Evolutionary conservation across 2,797 vertebrate species (phyloP).

Genomic region (Lepilemur ruficaudatus): DNA sequence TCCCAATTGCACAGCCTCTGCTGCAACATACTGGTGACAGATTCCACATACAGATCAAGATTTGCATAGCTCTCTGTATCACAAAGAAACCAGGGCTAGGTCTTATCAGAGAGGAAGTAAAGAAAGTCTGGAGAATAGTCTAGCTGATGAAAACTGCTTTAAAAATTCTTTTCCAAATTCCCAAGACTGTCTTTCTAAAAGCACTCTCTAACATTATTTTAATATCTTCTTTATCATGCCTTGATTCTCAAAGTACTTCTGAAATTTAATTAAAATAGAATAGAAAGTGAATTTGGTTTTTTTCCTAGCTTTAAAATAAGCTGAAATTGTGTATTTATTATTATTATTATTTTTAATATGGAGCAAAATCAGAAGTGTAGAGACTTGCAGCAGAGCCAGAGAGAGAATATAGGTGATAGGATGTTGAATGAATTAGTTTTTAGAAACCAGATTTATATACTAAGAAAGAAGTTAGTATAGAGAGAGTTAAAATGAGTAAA

Average conservation of each 20-base stretch:
- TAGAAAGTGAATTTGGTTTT: conserved; percentile 19
- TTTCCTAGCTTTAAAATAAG: conserved; percentile 44
- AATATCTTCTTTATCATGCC: background rate
- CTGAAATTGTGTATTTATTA: conserved; percentile 9
- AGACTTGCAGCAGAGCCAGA: background rate
- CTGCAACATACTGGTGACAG: background rate
- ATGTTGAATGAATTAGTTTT: background rate
- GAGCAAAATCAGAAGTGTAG: background rate
- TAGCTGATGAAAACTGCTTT: conserved; percentile 44
- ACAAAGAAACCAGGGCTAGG: conserved; percentile 24
- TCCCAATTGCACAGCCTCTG: background rate
- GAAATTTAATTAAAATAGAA: conserved; percentile 54
- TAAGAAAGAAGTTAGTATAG: conserved; percentile 25
- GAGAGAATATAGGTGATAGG: background rate
- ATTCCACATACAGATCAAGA: conserved; percentile 34
- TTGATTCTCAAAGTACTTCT: conserved; percentile 41
- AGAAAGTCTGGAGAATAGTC: conserved; percentile 25
- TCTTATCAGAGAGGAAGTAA: background rate
- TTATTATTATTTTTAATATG: conserved; percentile 51
- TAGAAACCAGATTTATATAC: conserved; percentile 26
- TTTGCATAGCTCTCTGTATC: conserved; percentile 1
- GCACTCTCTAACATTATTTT: background rate
- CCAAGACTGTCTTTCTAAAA: conserved; percentile 21
- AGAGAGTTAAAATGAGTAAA: conserved; percentile 50
- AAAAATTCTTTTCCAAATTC: conserved; percentile 17